Evolutionary conservation across 1,140 invertebrate genomes (phyloP).

Genomic region (Dreissena polymorpha): DNA sequence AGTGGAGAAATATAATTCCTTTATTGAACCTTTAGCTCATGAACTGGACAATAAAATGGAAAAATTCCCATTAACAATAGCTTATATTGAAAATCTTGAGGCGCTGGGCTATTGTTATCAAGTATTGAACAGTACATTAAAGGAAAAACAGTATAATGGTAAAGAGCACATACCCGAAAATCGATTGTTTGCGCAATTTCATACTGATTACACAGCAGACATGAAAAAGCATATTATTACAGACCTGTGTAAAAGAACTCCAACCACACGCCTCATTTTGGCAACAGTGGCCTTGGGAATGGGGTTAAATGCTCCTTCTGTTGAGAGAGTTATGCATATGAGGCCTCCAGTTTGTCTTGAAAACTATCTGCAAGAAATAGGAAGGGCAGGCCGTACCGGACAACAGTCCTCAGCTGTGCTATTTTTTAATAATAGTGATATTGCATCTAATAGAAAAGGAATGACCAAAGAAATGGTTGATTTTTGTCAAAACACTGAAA

Average conservation of each 20-base stretch:
- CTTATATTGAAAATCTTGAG: slow-evolving; percentile 57
- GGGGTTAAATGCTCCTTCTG: slow-evolving; percentile 55
- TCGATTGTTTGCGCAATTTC: slow-evolving; percentile 56
- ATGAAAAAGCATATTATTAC: slow-evolving; percentile 53
- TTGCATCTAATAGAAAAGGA: slow-evolving; percentile 44
- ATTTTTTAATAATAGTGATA: slow-evolving; percentile 61
- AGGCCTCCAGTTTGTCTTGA: slow-evolving; percentile 57
- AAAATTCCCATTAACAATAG: slow-evolving; percentile 53
- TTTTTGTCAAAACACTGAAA: slow-evolving; percentile 11
- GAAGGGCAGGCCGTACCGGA: slow-evolving; percentile 55
- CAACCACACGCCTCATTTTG: slow-evolving; percentile 53
- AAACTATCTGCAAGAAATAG: slow-evolving; percentile 60
- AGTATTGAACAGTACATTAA: slow-evolving; percentile 27
- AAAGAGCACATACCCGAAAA: slow-evolving; percentile 51
- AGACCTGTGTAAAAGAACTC: slow-evolving; percentile 52
- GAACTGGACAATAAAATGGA: slow-evolving; percentile 21
- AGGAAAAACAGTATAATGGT: slow-evolving; percentile 28
- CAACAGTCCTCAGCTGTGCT: slow-evolving; percentile 51
- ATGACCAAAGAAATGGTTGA: slow-evolving; percentile 15
- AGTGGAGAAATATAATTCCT: slow-evolving; percentile 50
- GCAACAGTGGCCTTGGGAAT: slow-evolving; percentile 63
- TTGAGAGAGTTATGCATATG: slow-evolving; percentile 51
- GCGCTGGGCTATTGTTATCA: slow-evolving; percentile 57
- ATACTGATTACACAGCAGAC: slow-evolving; percentile 51
- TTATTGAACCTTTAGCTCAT: slow-evolving; percentile 26